Evolutionary conservation across 2,797 vertebrate genomes (phyloP), one percentile per base, ranked within the genome.

Genomic region (Tympanoctomys barrerae): DNA sequence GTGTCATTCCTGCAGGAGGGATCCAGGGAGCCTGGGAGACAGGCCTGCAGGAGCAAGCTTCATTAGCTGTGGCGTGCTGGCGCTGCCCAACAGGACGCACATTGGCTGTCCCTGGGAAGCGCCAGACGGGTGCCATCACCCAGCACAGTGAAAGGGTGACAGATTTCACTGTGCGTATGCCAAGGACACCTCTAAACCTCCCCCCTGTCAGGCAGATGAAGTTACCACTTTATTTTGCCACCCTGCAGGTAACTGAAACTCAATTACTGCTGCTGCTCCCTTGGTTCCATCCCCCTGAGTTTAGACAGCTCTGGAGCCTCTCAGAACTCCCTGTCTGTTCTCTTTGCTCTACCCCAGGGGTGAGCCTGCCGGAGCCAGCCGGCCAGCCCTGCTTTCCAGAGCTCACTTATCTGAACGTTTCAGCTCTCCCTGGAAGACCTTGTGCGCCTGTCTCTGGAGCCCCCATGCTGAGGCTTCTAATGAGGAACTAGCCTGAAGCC

Each of bases 191-290:
- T 97, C 96, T 95, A 80, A 96, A 97, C 91, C 73, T 85, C 91
- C 97, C 97, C 97, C 79, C 16, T 61, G 61, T 91, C 96, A 90
- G 94, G 87, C 96, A 94, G 95, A 94, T 93, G 95, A 96, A 96
- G 93, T 96, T 86, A 81, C 96, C 96, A 87, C 97, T 97, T 96
- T 96, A 96, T 97, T 97, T 96, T 71, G 7, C 96, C 97, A 96
- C 97, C 97, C 97, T 75, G 97, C 97, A 97, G 97, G 97, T 97
- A 95, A 94, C 97, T 97, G 97, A 97, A 96, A 97, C 97, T 98
- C 97, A 97, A 97, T 98, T 97, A 98, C 96, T 9, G 42, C 91
- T 33, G 90, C 96, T 31, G 93, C 96, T 87, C 94, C 66, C 94
- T 93, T 39, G 26, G 95, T 96, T 93, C 96, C 96, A 19, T 96